phyloP scores from a whole-genome alignment of 2,888 invertebrate genomes.

The Epinotia demarniana region DNA sequence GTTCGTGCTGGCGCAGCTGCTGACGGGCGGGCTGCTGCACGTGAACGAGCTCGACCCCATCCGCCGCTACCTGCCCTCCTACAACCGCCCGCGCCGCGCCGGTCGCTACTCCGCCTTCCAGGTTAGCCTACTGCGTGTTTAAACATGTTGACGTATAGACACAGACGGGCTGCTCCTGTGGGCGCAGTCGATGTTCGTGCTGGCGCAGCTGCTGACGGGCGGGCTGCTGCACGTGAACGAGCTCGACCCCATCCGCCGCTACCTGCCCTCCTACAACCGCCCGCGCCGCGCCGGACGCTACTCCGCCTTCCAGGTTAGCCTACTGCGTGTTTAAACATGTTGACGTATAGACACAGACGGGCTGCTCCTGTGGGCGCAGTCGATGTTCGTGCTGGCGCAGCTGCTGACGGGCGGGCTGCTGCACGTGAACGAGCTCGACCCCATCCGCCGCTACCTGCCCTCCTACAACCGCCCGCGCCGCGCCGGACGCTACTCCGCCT shows the following conservation, averaged over 20 bases:
- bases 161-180: constrained; percentile 83
- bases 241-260: constrained; percentile 97
- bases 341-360: constrained; percentile 78
- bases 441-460: constrained; percentile 96
- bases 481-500: constrained; percentile 97
- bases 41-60: constrained; percentile 98
- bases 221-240: constrained; percentile 97
- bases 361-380: constrained; percentile 97
- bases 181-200: constrained; percentile 98
- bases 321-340: too few species aligned
- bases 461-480: constrained; percentile 97
- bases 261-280: constrained; percentile 97
- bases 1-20: constrained; percentile 96
- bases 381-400: constrained; percentile 97
- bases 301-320: constrained; percentile 87
- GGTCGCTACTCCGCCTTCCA: constrained; percentile 99
- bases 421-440: constrained; percentile 98
- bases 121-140: constrained; percentile 72
- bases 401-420: constrained; percentile 94
- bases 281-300: constrained; percentile 96
- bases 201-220: constrained; percentile 95
- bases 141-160: too few species aligned
- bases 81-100: constrained; percentile 95
- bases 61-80: constrained; percentile 96
- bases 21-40: constrained; percentile 95